These are phyloP conservation scores for Bursaphelenchus mucronatus DNA, from an alignment of 1,140 invertebrate genomes.

Conservation along the genomic window DNA sequence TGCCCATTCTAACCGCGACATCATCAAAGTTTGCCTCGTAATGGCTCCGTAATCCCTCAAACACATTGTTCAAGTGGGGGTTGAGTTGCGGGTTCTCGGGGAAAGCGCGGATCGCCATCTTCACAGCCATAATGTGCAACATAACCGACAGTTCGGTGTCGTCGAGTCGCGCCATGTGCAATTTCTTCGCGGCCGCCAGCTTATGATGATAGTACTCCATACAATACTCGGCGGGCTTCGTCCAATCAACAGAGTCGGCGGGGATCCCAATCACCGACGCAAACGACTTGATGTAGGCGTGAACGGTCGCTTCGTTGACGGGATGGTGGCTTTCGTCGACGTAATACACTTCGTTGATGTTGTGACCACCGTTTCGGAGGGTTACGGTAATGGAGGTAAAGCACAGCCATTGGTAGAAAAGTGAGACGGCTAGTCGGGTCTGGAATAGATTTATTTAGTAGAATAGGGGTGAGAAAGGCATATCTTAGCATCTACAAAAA, in stretches of 20 bases:
- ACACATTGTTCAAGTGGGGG: conserved; percentile 1
- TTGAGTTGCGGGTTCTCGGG: conserved; percentile 1
- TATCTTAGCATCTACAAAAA: too few relatives aligned
- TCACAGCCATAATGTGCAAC: conserved; percentile 9
- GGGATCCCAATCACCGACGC: conserved; percentile 10
- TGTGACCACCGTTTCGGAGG: conserved; percentile 6
- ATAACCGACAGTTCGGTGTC: conserved; percentile 9
- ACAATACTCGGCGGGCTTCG: background rate
- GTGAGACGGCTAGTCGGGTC: background rate
- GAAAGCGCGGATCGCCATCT: background rate
- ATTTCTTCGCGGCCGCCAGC: background rate
- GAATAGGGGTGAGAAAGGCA: too few relatives aligned
- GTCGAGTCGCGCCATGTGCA: conserved; percentile 10
- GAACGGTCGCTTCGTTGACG: conserved; percentile 5
- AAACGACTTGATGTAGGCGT: background rate
- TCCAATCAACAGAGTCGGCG: conserved; percentile 6
- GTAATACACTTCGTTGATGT: conserved; percentile 8
- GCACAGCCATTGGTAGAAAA: conserved; percentile 14
- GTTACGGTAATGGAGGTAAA: conserved; percentile 7
- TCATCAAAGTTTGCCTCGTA: conserved; percentile 14
- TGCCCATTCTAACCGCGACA: background rate
- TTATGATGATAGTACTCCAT: background rate
- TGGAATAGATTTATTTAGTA: too few relatives aligned
- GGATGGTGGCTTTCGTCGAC: conserved; percentile 18
- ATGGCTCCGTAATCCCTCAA: conserved; percentile 7